Base-by-base conservation (phyloP, 1,140 invertebrate genomes). In the Lordiphosa collinella region DNA sequence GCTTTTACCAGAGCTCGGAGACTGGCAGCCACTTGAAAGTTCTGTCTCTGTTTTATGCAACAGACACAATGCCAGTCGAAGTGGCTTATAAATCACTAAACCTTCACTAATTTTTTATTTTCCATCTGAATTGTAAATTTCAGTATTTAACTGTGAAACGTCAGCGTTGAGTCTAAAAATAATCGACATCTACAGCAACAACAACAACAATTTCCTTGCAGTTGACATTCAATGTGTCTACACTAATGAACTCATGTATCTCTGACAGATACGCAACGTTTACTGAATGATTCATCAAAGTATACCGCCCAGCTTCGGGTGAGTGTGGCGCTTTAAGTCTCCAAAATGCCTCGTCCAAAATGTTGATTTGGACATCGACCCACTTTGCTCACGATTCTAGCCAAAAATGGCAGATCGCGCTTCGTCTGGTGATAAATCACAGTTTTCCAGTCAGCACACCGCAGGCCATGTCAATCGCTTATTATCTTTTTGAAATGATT, bases 201-300 rank as follows among this genome's bases (percentile, higher is more conserved):
- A 82, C 57, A 67, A 55, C 57, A 55, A 63, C 76, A 68, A 82
- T 82, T 82, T 82, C 78, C 78, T 78, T 82, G 78, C 78, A 82
- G 68, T 84, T 82, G 78, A 82, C 79, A 82, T 82, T 82, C 78
- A 84, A 44, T 44, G 67, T 78, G 67, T 82, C 73, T 80, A 80
- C 74, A 70, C 76, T 82, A 82, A 82, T 82, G 78, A 82, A 82
- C 78, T 82, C 79, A 84, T 82, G 78, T 78, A 78, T 69, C 78
- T 25, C 22, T 78, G 71, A 82, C 78, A 82, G 75, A 74, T 80
- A 80, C 75, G 57, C 61, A 57, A 75, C 22, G 32, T 32, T 25
- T 38, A 18, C 22, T 61, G 50, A 37, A 57, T 70, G 67, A 82
- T 58, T 82, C 78, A 82, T 82, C 78, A 82, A 82, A 82, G 72